Evolutionary conservation across 2,888 invertebrate genomes (phyloP).

Genomic region (Vannuccia rotundouncinata): DNA sequence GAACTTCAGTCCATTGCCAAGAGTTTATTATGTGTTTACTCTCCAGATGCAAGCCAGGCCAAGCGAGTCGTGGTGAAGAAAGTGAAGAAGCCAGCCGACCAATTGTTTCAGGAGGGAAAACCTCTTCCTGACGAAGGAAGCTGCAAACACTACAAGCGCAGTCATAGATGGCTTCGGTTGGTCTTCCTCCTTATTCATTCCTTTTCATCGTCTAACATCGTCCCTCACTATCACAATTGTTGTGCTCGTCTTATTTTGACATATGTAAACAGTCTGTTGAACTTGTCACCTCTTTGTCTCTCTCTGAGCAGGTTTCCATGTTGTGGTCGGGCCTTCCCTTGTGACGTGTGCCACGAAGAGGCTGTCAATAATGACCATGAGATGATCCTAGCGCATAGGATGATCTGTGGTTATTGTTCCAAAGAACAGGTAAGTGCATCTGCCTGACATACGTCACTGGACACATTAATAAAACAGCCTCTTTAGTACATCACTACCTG

Average conservation of each 20-base stretch:
- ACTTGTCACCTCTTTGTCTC: background rate
- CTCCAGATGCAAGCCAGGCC: too few relatives aligned
- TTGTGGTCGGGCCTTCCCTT: conserved; percentile 58
- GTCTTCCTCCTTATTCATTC: background rate
- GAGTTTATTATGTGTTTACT: too few relatives aligned
- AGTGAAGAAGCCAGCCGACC: conserved; percentile 47
- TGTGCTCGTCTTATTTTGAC: background rate
- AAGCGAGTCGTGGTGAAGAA: conserved; percentile 43
- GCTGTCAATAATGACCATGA: conserved; percentile 47
- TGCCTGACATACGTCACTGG: too few relatives aligned
- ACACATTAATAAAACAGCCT: too few relatives aligned
- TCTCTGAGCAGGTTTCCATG: conserved; percentile 55
- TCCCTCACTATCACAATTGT: background rate
- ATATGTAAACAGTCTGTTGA: background rate
- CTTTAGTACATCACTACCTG: too few relatives aligned
- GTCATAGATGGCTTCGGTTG: conserved; percentile 58
- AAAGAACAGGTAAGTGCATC: conserved; percentile 55
- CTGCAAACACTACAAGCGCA: conserved; percentile 59
- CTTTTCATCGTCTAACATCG: background rate
- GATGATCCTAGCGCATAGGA: conserved; percentile 56
- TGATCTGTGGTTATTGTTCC: conserved; percentile 59
- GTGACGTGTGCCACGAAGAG: conserved; percentile 57
- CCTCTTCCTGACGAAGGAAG: conserved; percentile 57
- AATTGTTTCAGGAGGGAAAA: conserved; percentile 55
- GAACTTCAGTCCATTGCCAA: too few relatives aligned